Percentiles rank a stretch among this genome's conserved stretches.
Evolutionary conservation across 2,888 invertebrate species (phyloP).

Genomic region (Lymantria dispar): DNA sequence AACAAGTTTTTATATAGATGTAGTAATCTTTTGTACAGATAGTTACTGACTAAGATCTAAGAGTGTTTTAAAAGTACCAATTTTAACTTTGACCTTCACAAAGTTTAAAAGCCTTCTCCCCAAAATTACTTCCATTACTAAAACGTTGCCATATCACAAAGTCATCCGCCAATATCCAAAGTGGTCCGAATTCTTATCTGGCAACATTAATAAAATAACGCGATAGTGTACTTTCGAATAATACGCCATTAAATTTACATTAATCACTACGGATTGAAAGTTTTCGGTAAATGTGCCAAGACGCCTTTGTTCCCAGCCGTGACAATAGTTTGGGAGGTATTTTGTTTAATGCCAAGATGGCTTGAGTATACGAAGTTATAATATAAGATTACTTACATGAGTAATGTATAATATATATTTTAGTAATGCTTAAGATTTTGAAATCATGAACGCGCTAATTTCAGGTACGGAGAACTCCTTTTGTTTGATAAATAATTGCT

Average conservation of each 20-base stretch:
- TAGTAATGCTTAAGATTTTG: no score
- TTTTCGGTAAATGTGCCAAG: constrained; percentile 32
- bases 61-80: no score
- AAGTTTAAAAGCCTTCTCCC: neutral
- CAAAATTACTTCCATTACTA: constrained; percentile 4
- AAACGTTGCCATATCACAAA: constrained; percentile 5
- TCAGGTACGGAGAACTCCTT: no score
- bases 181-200: constrained; percentile 28
- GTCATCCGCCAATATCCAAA: constrained; percentile 15
- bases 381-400: neutral
- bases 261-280: constrained; percentile 42
- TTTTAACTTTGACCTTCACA: neutral
- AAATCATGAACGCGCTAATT: no score
- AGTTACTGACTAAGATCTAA: no score
- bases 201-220: constrained; percentile 37
- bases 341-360: constrained; percentile 9
- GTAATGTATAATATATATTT: no score
- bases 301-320: constrained; percentile 16
- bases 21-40: no score
- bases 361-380: constrained; percentile 1
- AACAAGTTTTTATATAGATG: no score
- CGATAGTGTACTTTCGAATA: constrained; percentile 32
- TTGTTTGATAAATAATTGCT: no score
- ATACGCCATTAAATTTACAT: constrained; percentile 47
- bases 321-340: constrained; percentile 3